Percentiles rank a stretch among this genome's conserved stretches.
These are phyloP conservation scores for Dryadula phaetusa DNA, from an alignment of 2,888 invertebrate species.

Conservation along the genomic window DNA sequence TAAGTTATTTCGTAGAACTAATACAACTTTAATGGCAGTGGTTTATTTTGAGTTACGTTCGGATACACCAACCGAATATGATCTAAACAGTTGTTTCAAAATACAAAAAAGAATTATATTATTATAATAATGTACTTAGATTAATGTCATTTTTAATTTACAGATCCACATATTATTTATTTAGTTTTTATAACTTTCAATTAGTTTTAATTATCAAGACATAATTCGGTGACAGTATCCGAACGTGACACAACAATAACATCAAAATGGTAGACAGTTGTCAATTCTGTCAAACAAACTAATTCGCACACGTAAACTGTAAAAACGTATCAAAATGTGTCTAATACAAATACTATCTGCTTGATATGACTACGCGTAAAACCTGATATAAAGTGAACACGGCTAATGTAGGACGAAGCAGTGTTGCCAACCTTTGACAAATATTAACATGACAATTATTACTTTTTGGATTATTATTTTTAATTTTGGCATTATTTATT, in stretches of 20 bases:
- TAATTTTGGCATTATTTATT: neutral
- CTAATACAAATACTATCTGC: slow-evolving; percentile 57
- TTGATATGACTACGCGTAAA: slow-evolving; percentile 72
- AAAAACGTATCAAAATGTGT: slow-evolving; percentile 62
- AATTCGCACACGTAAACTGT: slow-evolving; percentile 48
- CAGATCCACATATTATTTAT: neutral
- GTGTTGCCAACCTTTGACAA: slow-evolving; percentile 17
- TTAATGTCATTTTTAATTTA: neutral
- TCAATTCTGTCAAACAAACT: slow-evolving; percentile 62
- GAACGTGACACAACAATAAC: slow-evolving; percentile 26
- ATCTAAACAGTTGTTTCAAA: neutral
- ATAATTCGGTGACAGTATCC: neutral
- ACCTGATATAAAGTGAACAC: slow-evolving; percentile 70
- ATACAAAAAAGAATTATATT: neutral
- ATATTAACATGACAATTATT: neutral
- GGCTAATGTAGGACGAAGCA: slow-evolving; percentile 51
- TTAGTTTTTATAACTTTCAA: neutral
- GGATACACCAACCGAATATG: slow-evolving; percentile 15
- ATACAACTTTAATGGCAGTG: slow-evolving; percentile 70
- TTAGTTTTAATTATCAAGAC: neutral
- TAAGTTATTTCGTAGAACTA: slow-evolving; percentile 47
- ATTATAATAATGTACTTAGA: no score
- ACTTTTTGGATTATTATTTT: neutral
- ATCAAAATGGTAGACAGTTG: slow-evolving; percentile 60
- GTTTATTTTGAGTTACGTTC: slow-evolving; percentile 43